Percentiles rank a stretch among this genome's conserved stretches.
phyloP scores from a whole-genome alignment of 2,797 vertebrate species.

The Helicolenus hilgendorfi region DNA sequence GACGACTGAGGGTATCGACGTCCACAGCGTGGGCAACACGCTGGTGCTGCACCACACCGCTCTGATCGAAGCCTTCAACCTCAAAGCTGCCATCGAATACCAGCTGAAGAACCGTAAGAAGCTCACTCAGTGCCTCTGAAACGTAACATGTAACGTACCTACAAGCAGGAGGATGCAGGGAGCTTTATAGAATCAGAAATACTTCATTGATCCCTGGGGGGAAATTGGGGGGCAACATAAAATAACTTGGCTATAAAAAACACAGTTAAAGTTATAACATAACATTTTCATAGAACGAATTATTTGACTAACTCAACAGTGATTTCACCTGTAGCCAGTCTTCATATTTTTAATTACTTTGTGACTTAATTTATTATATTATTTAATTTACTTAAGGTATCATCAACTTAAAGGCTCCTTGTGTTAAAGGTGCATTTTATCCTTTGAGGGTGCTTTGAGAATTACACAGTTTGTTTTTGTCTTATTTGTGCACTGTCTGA shows the following conservation, averaged over 20 bases:
- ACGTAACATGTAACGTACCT: neutral
- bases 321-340: neutral
- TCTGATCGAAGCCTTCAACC: conserved; percentile 97
- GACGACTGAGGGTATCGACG: conserved; percentile 95
- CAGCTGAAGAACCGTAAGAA: conserved; percentile 93
- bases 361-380: neutral
- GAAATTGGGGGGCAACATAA: too few species aligned
- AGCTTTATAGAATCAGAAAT: too few species aligned
- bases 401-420: neutral
- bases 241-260: too few species aligned
- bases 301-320: neutral
- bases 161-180: neutral
- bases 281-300: neutral
- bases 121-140: neutral
- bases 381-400: neutral
- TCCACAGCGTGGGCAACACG: conserved; percentile 97
- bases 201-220: too few species aligned
- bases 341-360: neutral
- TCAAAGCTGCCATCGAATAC: conserved; percentile 97
- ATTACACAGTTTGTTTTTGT: too few species aligned
- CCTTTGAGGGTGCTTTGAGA: too few species aligned
- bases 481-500: too few species aligned
- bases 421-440: too few species aligned
- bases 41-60: conserved; percentile 95
- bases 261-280: neutral